Percentiles rank a stretch among this genome's conserved stretches.
These are phyloP conservation scores for Aratinga solstitialis DNA, from an alignment of 2,797 vertebrate species.

Conservation along the genomic window DNA sequence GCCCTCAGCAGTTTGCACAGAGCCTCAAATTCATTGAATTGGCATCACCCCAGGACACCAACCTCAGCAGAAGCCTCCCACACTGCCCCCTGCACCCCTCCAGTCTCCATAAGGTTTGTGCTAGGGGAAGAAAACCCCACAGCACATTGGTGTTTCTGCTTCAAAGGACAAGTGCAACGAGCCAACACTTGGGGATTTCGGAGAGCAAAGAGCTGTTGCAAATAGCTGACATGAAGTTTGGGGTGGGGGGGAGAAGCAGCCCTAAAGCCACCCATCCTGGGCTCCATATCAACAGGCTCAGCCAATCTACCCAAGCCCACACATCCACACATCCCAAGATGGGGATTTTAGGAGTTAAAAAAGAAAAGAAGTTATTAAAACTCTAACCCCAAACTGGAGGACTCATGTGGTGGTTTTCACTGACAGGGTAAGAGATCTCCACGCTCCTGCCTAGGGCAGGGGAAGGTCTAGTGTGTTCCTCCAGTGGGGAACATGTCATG, in stretches of 20 bases:
- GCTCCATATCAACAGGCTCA: neutral
- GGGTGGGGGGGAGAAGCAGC: too few relatives aligned
- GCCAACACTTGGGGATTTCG: rapidly evolving
- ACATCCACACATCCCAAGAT: neutral
- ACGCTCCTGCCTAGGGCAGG: neutral
- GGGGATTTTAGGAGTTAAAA: neutral
- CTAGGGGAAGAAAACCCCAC: neutral
- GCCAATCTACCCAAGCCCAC: neutral
- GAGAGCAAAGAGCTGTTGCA: neutral
- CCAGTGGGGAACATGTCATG: neutral
- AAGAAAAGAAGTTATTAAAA: neutral
- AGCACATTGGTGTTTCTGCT: rapidly evolving
- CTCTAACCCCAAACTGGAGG: neutral
- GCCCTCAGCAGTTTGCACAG: neutral
- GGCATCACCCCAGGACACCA: neutral
- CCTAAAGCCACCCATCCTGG: neutral
- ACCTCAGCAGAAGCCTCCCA: neutral
- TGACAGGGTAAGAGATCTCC: neutral
- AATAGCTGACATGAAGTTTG: neutral
- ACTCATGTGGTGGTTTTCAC: rapidly evolving
- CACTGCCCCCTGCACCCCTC: rapidly evolving
- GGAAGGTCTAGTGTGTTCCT: neutral
- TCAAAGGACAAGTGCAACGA: neutral
- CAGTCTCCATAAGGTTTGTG: too few relatives aligned
- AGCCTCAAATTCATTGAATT: neutral